phyloP scores from a whole-genome alignment of 1,140 invertebrate genomes.

The Ctenoplectra terminalis region DNA sequence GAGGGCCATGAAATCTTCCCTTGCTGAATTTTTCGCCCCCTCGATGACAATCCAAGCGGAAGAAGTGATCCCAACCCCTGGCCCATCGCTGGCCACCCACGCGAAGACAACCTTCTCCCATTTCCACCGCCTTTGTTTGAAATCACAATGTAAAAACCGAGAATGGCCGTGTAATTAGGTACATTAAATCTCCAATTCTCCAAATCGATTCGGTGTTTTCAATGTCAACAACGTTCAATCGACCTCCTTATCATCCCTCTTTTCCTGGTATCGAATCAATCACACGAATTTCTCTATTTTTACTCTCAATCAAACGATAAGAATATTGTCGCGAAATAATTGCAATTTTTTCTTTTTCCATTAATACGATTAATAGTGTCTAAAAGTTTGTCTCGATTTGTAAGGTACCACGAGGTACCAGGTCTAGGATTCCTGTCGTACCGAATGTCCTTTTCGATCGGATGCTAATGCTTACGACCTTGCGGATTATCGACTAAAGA shows the following conservation, averaged over 20 bases:
- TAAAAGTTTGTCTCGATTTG: background rate
- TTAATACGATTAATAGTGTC: too few species aligned
- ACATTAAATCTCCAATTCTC: constrained; percentile 21
- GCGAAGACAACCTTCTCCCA: constrained; percentile 38
- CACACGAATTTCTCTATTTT: background rate
- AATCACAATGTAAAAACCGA: constrained; percentile 69
- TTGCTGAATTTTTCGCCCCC: constrained; percentile 55
- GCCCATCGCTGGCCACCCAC: constrained; percentile 32
- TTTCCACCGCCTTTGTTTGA: constrained; percentile 65
- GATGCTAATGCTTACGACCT: constrained; percentile 51
- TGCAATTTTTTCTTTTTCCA: background rate
- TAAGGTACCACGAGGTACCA: background rate
- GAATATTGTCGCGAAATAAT: background rate
- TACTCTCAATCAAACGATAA: background rate
- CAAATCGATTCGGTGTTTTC: constrained; percentile 36
- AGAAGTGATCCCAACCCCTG: constrained; percentile 52
- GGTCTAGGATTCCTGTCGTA: background rate
- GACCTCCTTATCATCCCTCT: background rate
- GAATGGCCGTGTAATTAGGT: constrained; percentile 67
- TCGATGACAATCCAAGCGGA: constrained; percentile 57
- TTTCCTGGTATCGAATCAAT: background rate
- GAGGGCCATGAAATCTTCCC: constrained; percentile 48
- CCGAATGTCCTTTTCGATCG: constrained; percentile 40
- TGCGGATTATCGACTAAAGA: constrained; percentile 74
- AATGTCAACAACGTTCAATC: constrained; percentile 33